Evolutionary conservation across 35 echinoderm and acorn worm genomes (phyloP).

Genomic region (Strongylocentrotus purpuratus): DNA sequence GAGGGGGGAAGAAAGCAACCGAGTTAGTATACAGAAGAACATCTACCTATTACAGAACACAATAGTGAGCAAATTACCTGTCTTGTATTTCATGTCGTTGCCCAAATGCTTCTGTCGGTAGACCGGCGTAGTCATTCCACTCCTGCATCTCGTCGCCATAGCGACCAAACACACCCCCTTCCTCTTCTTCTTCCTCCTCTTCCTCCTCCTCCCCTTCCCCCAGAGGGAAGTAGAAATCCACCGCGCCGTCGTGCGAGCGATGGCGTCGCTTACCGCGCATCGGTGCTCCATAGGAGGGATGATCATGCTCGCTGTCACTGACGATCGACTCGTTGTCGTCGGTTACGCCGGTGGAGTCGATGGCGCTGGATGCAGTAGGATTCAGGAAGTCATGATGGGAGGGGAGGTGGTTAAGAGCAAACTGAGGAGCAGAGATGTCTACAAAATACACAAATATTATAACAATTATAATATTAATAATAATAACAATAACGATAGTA

Average conservation of each 20-base stretch:
- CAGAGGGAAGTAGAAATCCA: slow-evolving; percentile 53
- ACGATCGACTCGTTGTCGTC: slow-evolving; percentile 78
- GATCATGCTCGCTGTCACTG: slow-evolving; percentile 85
- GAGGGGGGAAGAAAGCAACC: too few relatives aligned
- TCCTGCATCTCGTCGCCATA: slow-evolving; percentile 58
- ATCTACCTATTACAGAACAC: too few relatives aligned
- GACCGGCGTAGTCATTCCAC: slow-evolving; percentile 37
- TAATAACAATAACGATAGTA: too few relatives aligned
- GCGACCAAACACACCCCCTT: slow-evolving; percentile 27
- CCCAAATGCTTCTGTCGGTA: slow-evolving; percentile 81
- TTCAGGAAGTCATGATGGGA: slow-evolving; percentile 35
- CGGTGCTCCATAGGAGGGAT: background rate
- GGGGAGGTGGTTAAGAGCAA: background rate
- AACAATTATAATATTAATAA: too few relatives aligned
- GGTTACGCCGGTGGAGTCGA: slow-evolving; percentile 77
- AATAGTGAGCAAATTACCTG: slow-evolving; percentile 58
- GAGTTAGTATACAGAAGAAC: too few relatives aligned
- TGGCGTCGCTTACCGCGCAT: slow-evolving; percentile 39
- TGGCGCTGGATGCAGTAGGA: slow-evolving; percentile 53
- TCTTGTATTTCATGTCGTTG: slow-evolving; percentile 88
- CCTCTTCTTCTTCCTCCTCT: slow-evolving; percentile 60
- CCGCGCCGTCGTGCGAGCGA: slow-evolving; percentile 42
- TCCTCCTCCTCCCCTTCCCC: slow-evolving; percentile 74
- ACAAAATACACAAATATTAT: background rate
- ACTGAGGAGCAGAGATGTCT: slow-evolving; percentile 25